phyloP scores from a whole-genome alignment of 2,113 vertebrate species.

The Australoheros scitulus region DNA sequence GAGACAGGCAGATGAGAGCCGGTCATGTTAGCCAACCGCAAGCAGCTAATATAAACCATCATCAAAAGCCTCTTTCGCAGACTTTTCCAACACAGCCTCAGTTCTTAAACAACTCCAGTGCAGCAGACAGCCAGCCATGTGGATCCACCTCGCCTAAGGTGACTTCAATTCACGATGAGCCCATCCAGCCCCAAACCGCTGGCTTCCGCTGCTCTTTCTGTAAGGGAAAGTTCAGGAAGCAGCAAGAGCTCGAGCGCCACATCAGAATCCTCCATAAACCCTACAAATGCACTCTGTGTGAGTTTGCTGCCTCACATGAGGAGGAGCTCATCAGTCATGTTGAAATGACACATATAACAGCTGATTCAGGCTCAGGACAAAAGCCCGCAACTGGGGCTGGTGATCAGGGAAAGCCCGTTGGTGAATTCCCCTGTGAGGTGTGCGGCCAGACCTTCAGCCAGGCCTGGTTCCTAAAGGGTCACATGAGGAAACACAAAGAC shows the following conservation, averaged over 20 bases:
- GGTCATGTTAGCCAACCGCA: constrained; percentile 74
- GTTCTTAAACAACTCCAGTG: constrained; percentile 77
- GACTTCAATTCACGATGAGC: constrained; percentile 82
- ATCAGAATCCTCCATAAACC: constrained; percentile 98
- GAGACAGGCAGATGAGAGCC: constrained; percentile 92
- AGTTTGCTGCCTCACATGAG: constrained; percentile 95
- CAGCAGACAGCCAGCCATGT: constrained; percentile 81
- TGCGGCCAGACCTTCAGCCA: constrained; percentile 98
- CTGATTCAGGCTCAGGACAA: constrained; percentile 88
- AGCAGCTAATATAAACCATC: constrained; percentile 63
- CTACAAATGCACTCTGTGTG: constrained; percentile 97
- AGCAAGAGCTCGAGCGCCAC: constrained; percentile 95
- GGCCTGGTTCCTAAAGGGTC: constrained; percentile 98
- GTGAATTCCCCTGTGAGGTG: constrained; percentile 95
- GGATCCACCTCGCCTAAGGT: constrained; percentile 85
- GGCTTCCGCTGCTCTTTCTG: constrained; percentile 98
- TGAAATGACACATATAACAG: constrained; percentile 94
- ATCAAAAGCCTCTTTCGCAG: constrained; percentile 79
- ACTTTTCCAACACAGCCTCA: constrained; percentile 53
- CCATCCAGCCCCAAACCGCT: constrained; percentile 71
- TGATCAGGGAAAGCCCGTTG: constrained; percentile 85
- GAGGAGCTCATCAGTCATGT: constrained; percentile 97
- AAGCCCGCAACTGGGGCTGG: constrained; percentile 75
- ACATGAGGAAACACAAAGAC: constrained; percentile 99
- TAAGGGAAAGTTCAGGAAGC: constrained; percentile 98